Evolutionary conservation across 2,797 vertebrate species (phyloP).

Genomic region (Neosilurus hyrtlii): DNA sequence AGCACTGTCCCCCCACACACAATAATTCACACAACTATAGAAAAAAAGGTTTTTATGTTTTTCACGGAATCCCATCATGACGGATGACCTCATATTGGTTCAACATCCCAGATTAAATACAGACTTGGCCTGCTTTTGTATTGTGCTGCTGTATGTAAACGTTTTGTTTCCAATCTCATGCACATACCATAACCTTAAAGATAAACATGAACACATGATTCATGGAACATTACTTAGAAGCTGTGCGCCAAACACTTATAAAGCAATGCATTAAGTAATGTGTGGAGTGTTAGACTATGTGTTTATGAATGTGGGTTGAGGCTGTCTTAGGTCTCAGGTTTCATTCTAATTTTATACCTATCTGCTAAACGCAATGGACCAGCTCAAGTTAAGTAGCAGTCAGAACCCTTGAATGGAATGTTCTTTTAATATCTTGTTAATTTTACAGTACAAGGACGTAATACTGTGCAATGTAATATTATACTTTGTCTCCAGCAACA

Average conservation of each 20-base stretch:
- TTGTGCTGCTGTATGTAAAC: background rate
- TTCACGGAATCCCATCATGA: background rate
- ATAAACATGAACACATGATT: background rate
- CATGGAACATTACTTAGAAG: background rate
- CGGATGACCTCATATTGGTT: conserved; percentile 28
- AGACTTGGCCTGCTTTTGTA: background rate
- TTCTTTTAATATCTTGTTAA: conserved; percentile 24
- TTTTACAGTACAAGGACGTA: background rate
- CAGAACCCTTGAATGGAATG: conserved; percentile 7
- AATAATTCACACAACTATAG: conserved; percentile 10
- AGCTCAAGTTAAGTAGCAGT: conserved; percentile 26
- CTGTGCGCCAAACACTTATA: background rate
- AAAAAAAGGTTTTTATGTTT: conserved; percentile 28
- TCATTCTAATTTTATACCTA: conserved; percentile 49
- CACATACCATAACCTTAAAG: background rate
- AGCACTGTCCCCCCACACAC: background rate
- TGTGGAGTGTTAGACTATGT: conserved; percentile 43
- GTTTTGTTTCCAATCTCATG: background rate
- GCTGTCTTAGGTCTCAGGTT: conserved; percentile 34
- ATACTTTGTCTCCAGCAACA: background rate
- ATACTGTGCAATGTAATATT: background rate
- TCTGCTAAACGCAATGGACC: conserved; percentile 15
- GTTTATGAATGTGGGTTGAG: conserved; percentile 29
- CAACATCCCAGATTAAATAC: background rate
- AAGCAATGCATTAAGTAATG: conserved; percentile 28